Evolutionary conservation across 2,888 invertebrate genomes (phyloP).

Genomic region (Thymelicus lineola): DNA sequence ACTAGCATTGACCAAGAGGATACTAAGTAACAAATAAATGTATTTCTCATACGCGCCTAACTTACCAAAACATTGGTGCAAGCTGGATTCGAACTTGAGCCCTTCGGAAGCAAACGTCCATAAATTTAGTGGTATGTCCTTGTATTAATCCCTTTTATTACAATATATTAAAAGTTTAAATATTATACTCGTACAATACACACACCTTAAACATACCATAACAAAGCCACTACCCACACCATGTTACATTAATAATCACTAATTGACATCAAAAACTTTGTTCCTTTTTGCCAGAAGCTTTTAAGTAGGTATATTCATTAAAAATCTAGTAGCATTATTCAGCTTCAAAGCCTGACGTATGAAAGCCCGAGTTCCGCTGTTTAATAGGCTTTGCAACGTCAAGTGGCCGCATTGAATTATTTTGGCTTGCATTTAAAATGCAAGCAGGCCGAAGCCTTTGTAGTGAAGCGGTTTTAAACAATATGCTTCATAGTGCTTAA

Average conservation of each 20-base stretch:
- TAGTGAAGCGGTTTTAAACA: constrained; percentile 8
- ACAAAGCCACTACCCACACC: neutral
- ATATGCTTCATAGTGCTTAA: neutral
- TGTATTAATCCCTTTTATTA: too few species aligned
- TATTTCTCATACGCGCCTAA: too few species aligned
- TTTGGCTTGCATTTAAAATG: constrained; percentile 30
- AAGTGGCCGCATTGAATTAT: constrained; percentile 31
- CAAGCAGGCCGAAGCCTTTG: constrained; percentile 22
- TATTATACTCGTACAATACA: too few species aligned
- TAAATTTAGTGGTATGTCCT: too few species aligned
- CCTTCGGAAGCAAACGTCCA: too few species aligned
- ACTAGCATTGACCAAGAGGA: too few species aligned
- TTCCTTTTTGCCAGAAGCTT: constrained; percentile 2
- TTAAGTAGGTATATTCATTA: constrained; percentile 15
- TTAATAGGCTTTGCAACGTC: constrained; percentile 19
- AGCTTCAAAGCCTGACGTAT: constrained; percentile 14
- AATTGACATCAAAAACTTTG: neutral
- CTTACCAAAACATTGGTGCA: too few species aligned
- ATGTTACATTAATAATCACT: neutral
- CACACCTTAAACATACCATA: neutral
- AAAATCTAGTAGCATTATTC: constrained; percentile 15
- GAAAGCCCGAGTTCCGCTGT: constrained; percentile 9
- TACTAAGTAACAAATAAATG: too few species aligned
- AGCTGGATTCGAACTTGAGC: too few species aligned
- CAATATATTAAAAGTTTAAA: too few species aligned